Evolutionary conservation across 1,140 invertebrate genomes (phyloP).

Genomic region (Pseudomyrmex gracilis): DNA sequence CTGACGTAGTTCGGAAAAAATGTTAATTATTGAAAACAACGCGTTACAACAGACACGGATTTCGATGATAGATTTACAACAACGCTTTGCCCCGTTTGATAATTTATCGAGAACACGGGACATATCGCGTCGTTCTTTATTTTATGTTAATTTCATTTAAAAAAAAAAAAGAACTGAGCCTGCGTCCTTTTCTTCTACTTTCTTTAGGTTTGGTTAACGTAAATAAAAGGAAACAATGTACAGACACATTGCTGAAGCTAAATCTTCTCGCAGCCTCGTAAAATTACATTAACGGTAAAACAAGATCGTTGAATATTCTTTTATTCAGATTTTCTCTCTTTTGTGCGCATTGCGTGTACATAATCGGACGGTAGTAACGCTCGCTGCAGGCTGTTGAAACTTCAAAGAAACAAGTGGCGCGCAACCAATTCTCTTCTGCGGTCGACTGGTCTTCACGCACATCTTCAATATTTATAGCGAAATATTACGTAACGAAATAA

Average conservation of each 20-base stretch:
- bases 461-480: conserved; percentile 35
- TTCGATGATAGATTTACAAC: no score
- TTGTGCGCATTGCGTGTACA: conserved; percentile 38
- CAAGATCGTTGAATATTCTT: conserved; percentile 35
- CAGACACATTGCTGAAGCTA: neutral
- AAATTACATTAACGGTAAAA: conserved; percentile 36
- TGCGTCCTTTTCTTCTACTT: neutral
- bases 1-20: no score
- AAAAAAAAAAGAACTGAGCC: neutral
- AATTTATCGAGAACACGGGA: no score
- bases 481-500: neutral
- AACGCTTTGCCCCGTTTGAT: no score
- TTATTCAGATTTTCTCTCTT: conserved; percentile 40
- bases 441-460: conserved; percentile 21
- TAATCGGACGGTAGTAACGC: conserved; percentile 32
- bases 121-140: neutral
- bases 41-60: no score
- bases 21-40: no score
- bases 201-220: neutral
- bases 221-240: neutral
- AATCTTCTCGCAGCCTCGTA: conserved; percentile 21
- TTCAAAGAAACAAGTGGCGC: conserved; percentile 33
- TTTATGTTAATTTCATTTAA: neutral
- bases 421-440: conserved; percentile 10
- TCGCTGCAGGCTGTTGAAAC: conserved; percentile 23